Percentiles rank a stretch among this genome's conserved stretches.
phyloP scores from a whole-genome alignment of 2,888 invertebrate genomes.

The Dexiosoma caninum region DNA sequence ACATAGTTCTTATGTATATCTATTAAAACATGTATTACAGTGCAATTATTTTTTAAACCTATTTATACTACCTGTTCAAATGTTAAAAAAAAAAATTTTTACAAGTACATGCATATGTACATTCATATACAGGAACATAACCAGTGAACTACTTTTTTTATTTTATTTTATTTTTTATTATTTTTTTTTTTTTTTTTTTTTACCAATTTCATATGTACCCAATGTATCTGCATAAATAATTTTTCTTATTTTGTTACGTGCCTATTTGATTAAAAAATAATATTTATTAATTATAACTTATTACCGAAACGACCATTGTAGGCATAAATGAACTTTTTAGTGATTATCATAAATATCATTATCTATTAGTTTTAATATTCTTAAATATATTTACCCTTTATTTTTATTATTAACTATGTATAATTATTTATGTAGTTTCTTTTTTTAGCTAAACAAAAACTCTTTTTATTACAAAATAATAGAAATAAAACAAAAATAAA shows the following conservation, averaged over 20 bases:
- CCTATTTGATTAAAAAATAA: neutral
- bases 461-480: conserved; percentile 53
- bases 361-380: conserved; percentile 27
- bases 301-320: conserved; percentile 11
- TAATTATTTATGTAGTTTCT: conserved; percentile 48
- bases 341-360: conserved; percentile 24
- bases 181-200: conserved; percentile 28
- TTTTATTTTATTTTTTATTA: neutral
- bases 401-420: conserved; percentile 44
- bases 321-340: neutral
- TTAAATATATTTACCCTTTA: conserved; percentile 13
- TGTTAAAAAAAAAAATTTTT: conserved; percentile 21
- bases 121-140: neutral
- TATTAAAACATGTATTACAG: conserved; percentile 21
- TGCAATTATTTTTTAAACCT: conserved; percentile 23
- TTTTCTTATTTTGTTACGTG: neutral
- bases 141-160: neutral
- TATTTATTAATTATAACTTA: neutral
- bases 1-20: too few species aligned
- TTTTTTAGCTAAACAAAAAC: conserved; percentile 53
- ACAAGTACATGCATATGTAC: neutral
- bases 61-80: conserved; percentile 14
- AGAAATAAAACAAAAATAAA: conserved; percentile 35
- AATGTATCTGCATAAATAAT: too few species aligned
- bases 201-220: conserved; percentile 1